phyloP scores from a whole-genome alignment of 2,888 invertebrate genomes.

The Napeogenes inachia region DNA sequence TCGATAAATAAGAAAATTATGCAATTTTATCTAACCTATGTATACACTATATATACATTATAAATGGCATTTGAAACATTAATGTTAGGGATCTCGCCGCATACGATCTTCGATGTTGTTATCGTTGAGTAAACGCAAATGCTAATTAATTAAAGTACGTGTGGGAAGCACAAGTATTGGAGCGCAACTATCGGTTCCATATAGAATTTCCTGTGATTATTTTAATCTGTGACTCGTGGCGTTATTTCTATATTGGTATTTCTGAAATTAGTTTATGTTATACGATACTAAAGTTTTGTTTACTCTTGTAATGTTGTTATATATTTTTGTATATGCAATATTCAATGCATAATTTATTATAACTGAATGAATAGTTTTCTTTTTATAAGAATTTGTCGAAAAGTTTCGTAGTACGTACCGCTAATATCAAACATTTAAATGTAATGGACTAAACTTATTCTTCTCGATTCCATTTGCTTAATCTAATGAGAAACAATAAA shows the following conservation, averaged over 20 bases:
- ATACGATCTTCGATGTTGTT: background rate
- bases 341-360: too few relatives aligned
- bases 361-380: too few relatives aligned
- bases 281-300: too few relatives aligned
- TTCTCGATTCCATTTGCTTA: conserved; percentile 13
- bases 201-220: conserved; percentile 22
- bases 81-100: background rate
- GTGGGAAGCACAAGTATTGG: conserved; percentile 43
- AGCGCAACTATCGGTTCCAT: conserved; percentile 45
- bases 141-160: conserved; percentile 44
- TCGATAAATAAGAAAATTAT: too few relatives aligned
- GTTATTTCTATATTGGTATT: background rate
- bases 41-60: background rate
- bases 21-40: background rate
- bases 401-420: background rate
- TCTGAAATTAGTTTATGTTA: background rate
- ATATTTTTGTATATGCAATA: too few relatives aligned
- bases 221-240: conserved; percentile 14
- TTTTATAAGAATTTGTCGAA: background rate
- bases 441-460: background rate
- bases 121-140: background rate
- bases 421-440: background rate
- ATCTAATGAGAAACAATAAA: conserved; percentile 22
- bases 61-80: conserved; percentile 6
- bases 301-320: too few relatives aligned